Evolutionary conservation across 2,113 vertebrate species (phyloP), one percentile per base, ranked within the genome.

Genomic region (Aegotheles bennettii): DNA sequence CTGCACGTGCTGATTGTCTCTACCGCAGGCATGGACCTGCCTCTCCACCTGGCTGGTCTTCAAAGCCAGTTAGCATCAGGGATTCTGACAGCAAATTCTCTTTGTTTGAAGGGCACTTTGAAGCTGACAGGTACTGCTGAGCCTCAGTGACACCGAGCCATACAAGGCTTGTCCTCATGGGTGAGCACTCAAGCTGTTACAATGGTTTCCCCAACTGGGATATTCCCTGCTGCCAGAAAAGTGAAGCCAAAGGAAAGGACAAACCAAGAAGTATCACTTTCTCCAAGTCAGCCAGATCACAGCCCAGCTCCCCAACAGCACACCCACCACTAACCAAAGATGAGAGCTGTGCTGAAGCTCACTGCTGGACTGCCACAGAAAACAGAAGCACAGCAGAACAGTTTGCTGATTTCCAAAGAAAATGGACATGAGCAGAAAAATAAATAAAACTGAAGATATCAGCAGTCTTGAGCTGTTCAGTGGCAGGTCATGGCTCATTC

Each of bases 1-100:
- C 60, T 57, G 50, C 36, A 69, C 1, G 1, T 33, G 69, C 25
- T 1, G 0, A 29, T 26, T 2, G 0, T 43, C 69, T 33, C 68
- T 20, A 33, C 17, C 0, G 0, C 43, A 60, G 63, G 45, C 68
- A 56, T 0, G 0, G 42, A n/a, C 28, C 42, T 51, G 47, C 54
- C 60, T 61, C 47, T 54, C 28, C 0, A 2, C 35, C 23, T 78
- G 38, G 51, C 45, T 54, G 29, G 40, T 53, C 78, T 78, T 24
- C 74, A 61, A 68, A 45, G 13, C 33, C 53, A 63, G 28, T 20
- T 31, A 33, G 42, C 68, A 51, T 16, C 68, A 75, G 2, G 0
- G 61, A 57, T 40, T 51, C 86, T 28, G 21, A 57, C 25, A 51
- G 48, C 42, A 89, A 63, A 40, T 51, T n/a, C 35, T 73, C 51